These are phyloP conservation scores for Drosophila mulleri DNA, from an alignment of 2,888 invertebrate species.

Conservation along the genomic window DNA sequence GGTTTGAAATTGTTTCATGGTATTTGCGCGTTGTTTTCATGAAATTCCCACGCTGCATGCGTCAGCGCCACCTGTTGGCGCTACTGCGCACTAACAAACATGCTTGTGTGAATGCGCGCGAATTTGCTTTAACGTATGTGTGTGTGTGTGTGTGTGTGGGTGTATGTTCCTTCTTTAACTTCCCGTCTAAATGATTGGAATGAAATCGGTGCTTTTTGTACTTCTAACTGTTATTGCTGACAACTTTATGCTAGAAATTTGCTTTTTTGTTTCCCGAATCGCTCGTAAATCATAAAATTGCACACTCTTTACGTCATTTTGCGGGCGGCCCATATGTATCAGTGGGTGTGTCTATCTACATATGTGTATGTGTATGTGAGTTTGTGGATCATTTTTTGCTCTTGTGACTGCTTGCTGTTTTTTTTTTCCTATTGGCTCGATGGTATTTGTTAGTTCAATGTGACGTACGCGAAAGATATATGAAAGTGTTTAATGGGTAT, in stretches of 20 bases:
- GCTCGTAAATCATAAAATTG: constrained; percentile 74
- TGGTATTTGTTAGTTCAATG: constrained; percentile 48
- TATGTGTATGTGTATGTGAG: constrained; percentile 1
- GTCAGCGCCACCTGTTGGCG: constrained; percentile 74
- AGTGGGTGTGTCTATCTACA: constrained; percentile 43
- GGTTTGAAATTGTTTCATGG: background rate
- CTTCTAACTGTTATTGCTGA: constrained; percentile 31
- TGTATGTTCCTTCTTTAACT: constrained; percentile 18
- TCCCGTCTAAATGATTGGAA: constrained; percentile 15
- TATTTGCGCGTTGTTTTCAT: constrained; percentile 38
- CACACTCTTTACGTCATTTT: constrained; percentile 74
- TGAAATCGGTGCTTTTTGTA: constrained; percentile 27
- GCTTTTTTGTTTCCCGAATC: constrained; percentile 43
- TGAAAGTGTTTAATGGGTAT: background rate
- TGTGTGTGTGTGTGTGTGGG: background rate
- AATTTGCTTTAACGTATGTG: background rate
- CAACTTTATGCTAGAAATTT: constrained; percentile 9
- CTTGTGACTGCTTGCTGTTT: no score
- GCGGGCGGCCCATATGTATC: constrained; percentile 37
- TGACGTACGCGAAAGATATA: constrained; percentile 55
- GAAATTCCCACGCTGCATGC: constrained; percentile 47
- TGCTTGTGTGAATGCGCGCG: constrained; percentile 3
- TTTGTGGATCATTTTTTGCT: constrained; percentile 39
- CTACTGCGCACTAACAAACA: constrained; percentile 37
- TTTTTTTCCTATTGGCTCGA: constrained; percentile 48